A percentile compares a stretch with the other conserved stretches of the same genome.
phyloP scores from a whole-genome alignment of 2,888 invertebrate species.

The Trachelus stipa region DNA sequence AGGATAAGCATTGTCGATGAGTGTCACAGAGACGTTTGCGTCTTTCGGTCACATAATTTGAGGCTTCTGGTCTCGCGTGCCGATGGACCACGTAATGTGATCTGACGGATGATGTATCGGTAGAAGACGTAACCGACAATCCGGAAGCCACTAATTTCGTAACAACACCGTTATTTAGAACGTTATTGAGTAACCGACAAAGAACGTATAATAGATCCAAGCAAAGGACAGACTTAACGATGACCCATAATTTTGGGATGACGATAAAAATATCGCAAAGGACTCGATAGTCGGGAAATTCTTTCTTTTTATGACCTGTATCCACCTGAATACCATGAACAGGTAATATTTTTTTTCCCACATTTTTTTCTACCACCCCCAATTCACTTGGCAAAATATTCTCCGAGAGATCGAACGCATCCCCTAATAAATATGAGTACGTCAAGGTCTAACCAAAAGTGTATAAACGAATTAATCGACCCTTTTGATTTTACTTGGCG shows the following conservation, averaged over 20 bases:
- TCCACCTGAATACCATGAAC: too few species aligned
- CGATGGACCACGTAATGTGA: background rate
- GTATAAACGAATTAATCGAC: slow-evolving; percentile 34
- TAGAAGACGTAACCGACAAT: background rate
- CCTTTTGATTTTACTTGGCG: slow-evolving; percentile 21
- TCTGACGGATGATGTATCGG: background rate
- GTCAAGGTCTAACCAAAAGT: background rate
- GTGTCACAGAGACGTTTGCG: background rate
- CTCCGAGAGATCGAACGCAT: background rate
- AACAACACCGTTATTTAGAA: background rate
- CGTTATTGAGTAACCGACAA: background rate
- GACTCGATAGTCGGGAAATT: background rate
- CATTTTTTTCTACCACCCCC: background rate
- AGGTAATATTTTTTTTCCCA: too few species aligned
- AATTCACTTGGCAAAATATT: background rate
- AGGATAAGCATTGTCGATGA: background rate
- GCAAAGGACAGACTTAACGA: background rate
- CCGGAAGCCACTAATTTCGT: background rate
- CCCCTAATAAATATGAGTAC: background rate
- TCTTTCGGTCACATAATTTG: slow-evolving; percentile 1
- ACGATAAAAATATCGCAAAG: background rate
- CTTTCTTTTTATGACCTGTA: background rate
- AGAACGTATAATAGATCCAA: too few species aligned
- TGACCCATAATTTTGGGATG: background rate
- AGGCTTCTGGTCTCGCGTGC: background rate